Conservation (phyloP, 2,113 vertebrate genomes). For the Terrapene triunguis region DNA sequence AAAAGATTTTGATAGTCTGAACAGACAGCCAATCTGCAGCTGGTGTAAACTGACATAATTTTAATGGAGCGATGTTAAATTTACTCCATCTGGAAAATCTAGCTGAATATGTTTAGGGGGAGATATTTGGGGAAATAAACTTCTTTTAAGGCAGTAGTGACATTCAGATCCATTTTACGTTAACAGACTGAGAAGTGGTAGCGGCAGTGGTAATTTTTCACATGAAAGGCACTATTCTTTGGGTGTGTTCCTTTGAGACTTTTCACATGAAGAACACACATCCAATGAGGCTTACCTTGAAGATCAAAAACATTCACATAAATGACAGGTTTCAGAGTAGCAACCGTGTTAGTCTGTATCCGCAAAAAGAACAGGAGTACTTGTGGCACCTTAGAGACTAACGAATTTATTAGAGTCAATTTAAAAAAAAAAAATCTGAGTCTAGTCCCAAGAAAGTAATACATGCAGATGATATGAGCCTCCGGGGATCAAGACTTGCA, state of each 20-base stretch:
- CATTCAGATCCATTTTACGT: neutral
- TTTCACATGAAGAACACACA: neutral
- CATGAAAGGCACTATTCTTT: neutral
- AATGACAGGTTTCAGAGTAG: no score
- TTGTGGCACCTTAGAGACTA: no score
- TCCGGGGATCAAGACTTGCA: neutral
- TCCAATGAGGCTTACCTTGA: neutral
- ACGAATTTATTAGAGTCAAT: neutral
- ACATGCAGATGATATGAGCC: neutral
- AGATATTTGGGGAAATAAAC: neutral
- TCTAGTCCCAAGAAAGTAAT: neutral
- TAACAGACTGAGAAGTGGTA: no score
- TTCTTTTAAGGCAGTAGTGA: neutral
- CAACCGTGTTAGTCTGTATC: no score
- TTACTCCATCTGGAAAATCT: neutral
- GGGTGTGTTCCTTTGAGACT: neutral
- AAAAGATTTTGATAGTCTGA: neutral
- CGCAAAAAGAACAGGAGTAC: no score
- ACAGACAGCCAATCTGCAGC: neutral
- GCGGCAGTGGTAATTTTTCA: neutral
- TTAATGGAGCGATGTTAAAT: neutral
- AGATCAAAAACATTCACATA: neutral
- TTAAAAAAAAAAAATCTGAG: neutral
- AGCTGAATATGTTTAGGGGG: neutral
- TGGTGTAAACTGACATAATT: neutral